A percentile compares a stretch with the other conserved stretches of the same genome.
These are phyloP conservation scores for Xiphophorus couchianus DNA, from an alignment of 2,113 vertebrate genomes.

Conservation along the genomic window DNA sequence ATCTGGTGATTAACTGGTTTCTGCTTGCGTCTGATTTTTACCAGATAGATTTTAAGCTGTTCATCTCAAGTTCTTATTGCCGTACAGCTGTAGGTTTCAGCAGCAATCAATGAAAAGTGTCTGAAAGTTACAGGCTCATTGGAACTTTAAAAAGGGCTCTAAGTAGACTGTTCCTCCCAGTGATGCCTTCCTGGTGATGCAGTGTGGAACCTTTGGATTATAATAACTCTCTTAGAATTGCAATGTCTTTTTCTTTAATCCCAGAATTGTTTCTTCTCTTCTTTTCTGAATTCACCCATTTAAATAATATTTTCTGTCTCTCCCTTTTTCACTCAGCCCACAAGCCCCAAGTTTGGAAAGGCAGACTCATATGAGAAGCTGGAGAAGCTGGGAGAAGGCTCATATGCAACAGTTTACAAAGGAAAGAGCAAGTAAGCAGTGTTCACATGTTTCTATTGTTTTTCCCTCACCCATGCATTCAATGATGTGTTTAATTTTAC, in stretches of 20 bases:
- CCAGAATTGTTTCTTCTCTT: slow-evolving; percentile 6
- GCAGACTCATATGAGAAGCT: slow-evolving; percentile 98
- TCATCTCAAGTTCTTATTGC: no score
- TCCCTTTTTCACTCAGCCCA: slow-evolving; percentile 84
- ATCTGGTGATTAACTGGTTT: no score
- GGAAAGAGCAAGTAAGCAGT: slow-evolving; percentile 98
- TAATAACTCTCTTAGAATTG: slow-evolving; percentile 32
- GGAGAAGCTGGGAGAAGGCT: slow-evolving; percentile 97
- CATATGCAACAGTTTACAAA: slow-evolving; percentile 98
- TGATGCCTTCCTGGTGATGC: slow-evolving; percentile 27
- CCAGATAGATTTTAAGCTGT: no score
- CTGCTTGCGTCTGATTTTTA: no score
- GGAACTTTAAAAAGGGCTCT: slow-evolving; percentile 28
- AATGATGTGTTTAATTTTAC: slow-evolving; percentile 21
- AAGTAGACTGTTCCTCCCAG: slow-evolving; percentile 7
- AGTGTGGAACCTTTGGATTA: slow-evolving; percentile 23
- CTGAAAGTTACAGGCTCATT: slow-evolving; percentile 26
- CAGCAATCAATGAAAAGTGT: background rate
- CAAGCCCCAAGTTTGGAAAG: slow-evolving; percentile 98
- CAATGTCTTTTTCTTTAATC: slow-evolving; percentile 25
- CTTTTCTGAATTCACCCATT: slow-evolving; percentile 26
- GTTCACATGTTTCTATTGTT: background rate
- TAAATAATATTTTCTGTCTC: slow-evolving; percentile 22
- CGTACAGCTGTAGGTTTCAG: no score
- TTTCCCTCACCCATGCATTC: slow-evolving; percentile 31